These are phyloP conservation scores for Trochalopteron elliotii DNA, from an alignment of 2,113 vertebrate genomes.

Conservation along the genomic window DNA sequence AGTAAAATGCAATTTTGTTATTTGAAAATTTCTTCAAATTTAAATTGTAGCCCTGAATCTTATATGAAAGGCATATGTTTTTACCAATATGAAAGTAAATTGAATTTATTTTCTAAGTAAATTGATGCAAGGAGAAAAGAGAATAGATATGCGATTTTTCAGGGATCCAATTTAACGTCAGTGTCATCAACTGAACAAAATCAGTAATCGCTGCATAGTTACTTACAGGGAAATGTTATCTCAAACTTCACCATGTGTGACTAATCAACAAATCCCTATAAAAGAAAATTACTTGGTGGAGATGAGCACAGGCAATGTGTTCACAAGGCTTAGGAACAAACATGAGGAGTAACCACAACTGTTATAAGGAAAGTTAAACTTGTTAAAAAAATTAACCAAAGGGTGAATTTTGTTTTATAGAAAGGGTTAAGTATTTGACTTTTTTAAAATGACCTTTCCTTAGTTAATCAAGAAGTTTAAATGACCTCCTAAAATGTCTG, in stretches of 20 bases:
- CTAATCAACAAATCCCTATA: not conserved
- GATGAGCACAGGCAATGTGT: not conserved
- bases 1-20: not conserved
- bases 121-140: not conserved
- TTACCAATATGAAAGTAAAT: not conserved
- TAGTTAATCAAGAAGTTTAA: not conserved
- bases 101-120: not conserved
- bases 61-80: not conserved
- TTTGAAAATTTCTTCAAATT: not conserved
- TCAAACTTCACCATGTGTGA: not conserved
- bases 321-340: not conserved
- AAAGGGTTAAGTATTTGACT: not conserved
- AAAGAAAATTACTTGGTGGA: not conserved
- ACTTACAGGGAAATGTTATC: not conserved
- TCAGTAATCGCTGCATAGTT: not conserved
- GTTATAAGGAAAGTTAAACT: not conserved
- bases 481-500: not conserved
- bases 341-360: not conserved
- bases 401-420: not conserved
- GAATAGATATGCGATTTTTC: not conserved
- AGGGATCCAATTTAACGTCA: not conserved
- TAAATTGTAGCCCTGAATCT: not conserved
- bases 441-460: not conserved
- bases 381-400: accelerated
- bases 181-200: not conserved